Base-by-base conservation (phyloP, 2,797 vertebrate genomes). In the Tiaroga cobitis region DNA sequence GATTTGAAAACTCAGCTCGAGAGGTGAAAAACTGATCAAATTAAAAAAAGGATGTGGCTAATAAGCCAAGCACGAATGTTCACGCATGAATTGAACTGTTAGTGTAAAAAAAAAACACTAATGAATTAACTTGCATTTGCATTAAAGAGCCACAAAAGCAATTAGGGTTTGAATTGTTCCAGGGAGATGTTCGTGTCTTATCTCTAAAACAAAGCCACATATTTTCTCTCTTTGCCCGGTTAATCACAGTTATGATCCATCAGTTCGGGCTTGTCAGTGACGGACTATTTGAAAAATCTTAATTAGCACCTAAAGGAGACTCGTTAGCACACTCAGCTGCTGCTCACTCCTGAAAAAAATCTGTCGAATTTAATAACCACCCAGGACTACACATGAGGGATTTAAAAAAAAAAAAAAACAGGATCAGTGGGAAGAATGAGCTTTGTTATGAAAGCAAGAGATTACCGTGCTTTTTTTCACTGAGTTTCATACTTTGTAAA, bases 121-220 rank as follows among this genome's bases (percentile, higher is more conserved):
- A 95, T 95, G 96, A 96, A 97, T 95, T 96, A 94, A 95, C 93
- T 90, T 94, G 89, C 88, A 96, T 97, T 96, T 96, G 94, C 95
- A 95, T 96, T 95, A 90, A 92, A 94, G 91, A 93, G 87, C 89
- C 89, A 84, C 88, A 87, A 91, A 84, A 91, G 87, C 81, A 87
- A 89, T 91, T 90, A 89, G 41, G 85, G 70, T 56, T 54, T 67
- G 73, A 89, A 91, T 88, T 80, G 87, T 90, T 90, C 85, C 69
- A 85, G 76, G 68, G 76, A 59, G 74, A 54, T 76, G 63, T 83
- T 69, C 16, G 13, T 21, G 39, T 65, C 82, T 84, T 87, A 77
- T 81, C 82, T 81, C 49, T 76, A 80, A 85, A 85, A 61, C 68
- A 81, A 70, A 78, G 78, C 73, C 63, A 61, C 72, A 70, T 9